These are phyloP conservation scores for Lathamus discolor DNA, from an alignment of 2,113 vertebrate genomes.

Conservation along the genomic window DNA sequence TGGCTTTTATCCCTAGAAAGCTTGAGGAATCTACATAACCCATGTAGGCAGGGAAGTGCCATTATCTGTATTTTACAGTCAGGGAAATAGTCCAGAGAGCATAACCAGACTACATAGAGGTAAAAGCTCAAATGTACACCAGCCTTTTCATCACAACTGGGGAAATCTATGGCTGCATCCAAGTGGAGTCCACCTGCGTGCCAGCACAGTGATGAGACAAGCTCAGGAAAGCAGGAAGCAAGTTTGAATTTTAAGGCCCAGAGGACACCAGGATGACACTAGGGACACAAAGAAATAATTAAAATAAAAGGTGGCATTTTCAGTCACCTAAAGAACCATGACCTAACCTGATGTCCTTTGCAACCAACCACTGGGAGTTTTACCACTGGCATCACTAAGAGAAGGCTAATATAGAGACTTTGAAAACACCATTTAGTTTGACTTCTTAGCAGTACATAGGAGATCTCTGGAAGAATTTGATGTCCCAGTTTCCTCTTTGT, in stretches of 20 bases:
- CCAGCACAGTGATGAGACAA: neutral
- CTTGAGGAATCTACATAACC: neutral
- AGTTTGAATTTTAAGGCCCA: neutral
- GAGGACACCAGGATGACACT: neutral
- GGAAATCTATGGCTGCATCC: neutral
- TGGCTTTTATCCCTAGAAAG: slow-evolving; percentile 38
- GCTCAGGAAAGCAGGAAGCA: neutral
- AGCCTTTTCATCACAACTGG: neutral
- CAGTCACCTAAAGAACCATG: neutral
- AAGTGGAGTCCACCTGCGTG: neutral
- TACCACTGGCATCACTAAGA: neutral
- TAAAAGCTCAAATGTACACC: neutral
- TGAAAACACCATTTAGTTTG: neutral
- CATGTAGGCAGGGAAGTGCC: neutral
- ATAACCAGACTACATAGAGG: neutral
- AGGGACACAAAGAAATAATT: neutral
- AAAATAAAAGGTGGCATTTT: neutral
- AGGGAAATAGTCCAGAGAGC: neutral
- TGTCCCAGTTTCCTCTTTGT: neutral
- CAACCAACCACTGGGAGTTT: neutral
- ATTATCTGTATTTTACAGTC: neutral
- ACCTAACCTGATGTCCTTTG: neutral
- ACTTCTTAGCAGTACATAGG: neutral
- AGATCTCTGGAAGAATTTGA: neutral
- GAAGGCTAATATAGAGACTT: neutral